Conservation (phyloP, 2,113 vertebrate genomes). For the Sula dactylatra region DNA sequence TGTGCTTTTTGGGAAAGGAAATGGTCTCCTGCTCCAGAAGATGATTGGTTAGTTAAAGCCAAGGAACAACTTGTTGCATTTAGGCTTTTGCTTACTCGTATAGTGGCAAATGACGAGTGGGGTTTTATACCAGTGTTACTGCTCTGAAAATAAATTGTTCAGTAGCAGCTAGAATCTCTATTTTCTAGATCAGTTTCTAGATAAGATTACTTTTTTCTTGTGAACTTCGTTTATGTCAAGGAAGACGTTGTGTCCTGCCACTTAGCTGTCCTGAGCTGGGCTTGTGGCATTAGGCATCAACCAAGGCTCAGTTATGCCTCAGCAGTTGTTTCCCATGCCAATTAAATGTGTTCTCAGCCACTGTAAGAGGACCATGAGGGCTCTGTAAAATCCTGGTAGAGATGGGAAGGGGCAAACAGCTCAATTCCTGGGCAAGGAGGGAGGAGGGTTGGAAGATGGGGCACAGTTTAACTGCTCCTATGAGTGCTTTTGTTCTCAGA, state of each 20-base stretch:
- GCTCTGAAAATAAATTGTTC: background rate
- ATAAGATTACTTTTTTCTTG: background rate
- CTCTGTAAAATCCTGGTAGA: background rate
- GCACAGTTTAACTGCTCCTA: background rate
- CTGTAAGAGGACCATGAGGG: background rate
- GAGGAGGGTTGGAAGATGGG: background rate
- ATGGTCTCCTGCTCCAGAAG: conserved; percentile 87
- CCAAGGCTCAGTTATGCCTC: background rate
- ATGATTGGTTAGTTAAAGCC: conserved; percentile 86
- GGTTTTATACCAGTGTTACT: background rate
- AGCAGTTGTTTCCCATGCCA: background rate
- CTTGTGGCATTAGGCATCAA: rapidly evolving
- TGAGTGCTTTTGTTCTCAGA: background rate
- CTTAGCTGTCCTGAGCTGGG: background rate
- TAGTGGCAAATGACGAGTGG: background rate
- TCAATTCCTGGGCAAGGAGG: background rate
- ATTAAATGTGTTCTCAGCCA: background rate
- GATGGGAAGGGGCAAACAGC: background rate
- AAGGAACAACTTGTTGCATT: background rate
- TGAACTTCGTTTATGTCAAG: background rate
- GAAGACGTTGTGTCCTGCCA: background rate
- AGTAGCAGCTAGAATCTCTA: background rate
- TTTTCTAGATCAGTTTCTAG: background rate
- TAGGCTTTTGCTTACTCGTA: background rate
- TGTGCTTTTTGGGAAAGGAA: conserved; percentile 94